Percentiles rank a stretch among this genome's conserved stretches.
phyloP scores from a whole-genome alignment of 2,888 invertebrate genomes.

The Morpho achilles region DNA sequence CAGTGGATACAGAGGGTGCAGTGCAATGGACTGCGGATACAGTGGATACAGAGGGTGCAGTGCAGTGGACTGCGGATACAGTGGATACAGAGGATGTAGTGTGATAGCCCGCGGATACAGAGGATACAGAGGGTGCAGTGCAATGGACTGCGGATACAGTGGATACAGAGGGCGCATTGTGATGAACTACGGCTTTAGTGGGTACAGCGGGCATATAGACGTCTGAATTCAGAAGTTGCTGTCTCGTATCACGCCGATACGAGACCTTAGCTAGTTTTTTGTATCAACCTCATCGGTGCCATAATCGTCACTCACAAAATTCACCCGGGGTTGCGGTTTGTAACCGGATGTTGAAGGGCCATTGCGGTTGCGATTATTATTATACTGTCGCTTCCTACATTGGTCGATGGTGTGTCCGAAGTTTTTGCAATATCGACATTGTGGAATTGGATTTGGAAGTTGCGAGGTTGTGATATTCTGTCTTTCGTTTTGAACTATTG shows the following conservation, averaged over 20 bases:
- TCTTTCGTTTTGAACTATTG: too few species aligned
- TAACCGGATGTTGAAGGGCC: slow-evolving; percentile 18
- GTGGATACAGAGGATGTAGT: slow-evolving; percentile 12
- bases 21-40: not conserved
- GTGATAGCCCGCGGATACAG: slow-evolving; percentile 22
- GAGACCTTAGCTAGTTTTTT: not conserved
- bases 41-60: slow-evolving; percentile 1
- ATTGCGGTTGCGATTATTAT: slow-evolving; percentile 5
- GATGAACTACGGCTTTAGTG: slow-evolving; percentile 21
- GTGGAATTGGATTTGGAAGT: not conserved
- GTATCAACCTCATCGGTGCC: slow-evolving; percentile 9
- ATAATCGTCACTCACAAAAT: not conserved
- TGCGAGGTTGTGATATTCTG: not conserved
- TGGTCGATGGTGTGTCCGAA: slow-evolving; percentile 13
- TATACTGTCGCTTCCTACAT: slow-evolving; percentile 22
- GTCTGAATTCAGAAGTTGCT: not conserved
- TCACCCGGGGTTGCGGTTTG: slow-evolving; percentile 1
- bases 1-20: not conserved
- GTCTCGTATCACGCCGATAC: not conserved
- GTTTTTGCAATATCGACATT: slow-evolving; percentile 24
- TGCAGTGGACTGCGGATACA: slow-evolving; percentile 22
- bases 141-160: slow-evolving; percentile 22
- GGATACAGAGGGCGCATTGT: slow-evolving; percentile 12
- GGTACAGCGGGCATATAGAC: slow-evolving; percentile 3
- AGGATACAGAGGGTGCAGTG: slow-evolving; percentile 9